Base-by-base conservation (phyloP, 2,888 invertebrate genomes). In the Cephus rjabovi region DNA sequence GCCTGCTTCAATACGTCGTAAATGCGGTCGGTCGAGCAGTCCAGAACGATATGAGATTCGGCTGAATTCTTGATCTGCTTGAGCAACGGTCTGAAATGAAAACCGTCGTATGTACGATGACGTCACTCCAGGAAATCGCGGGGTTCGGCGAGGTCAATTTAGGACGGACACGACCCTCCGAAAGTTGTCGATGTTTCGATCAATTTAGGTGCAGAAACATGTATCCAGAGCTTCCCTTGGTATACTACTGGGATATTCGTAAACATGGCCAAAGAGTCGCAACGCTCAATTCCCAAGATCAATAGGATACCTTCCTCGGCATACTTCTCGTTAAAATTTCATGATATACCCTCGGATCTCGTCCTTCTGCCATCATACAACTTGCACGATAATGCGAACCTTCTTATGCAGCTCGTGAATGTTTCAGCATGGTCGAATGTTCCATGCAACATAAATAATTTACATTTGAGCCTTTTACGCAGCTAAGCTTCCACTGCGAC, bases 61-160 rank as follows among this genome's bases (percentile, higher is more conserved):
- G 97, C 97, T 0, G 97, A 96, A 91, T 97, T 97, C 92, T 97
- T 97, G 87, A 98, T 97, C 93, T 98, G 97, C 90, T 98, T 98
- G 86, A 98, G 92, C 40, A 98, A 93, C 12, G 97, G 97, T 86
- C 97, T 97, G 93, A 40, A 92, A 90, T 56, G 76, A 80, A 23
- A 56, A 56, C 23, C 6, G 56, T 56, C 34, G 15, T 34, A 40
- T 34, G 2, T 30, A 73, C 12, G 15, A 73, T 73, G 35, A 35
- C 35, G 35, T 12, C 12, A 35, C 35, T 35, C 12, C 12, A 12
- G 12, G 35, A 35, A 35, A 12, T 35, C 35, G 3, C 35, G 3
- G 35, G 12, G 3, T 35, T 35, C 12, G 12, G 0, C 35, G 35
- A 35, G 3, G 12, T 35, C 35, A 35, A 35, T 35, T 35, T 12